Percentiles rank a stretch among this genome's conserved stretches.
Conservation (phyloP, 2,888 invertebrate genomes). For the Cephus nigrinus region DNA sequence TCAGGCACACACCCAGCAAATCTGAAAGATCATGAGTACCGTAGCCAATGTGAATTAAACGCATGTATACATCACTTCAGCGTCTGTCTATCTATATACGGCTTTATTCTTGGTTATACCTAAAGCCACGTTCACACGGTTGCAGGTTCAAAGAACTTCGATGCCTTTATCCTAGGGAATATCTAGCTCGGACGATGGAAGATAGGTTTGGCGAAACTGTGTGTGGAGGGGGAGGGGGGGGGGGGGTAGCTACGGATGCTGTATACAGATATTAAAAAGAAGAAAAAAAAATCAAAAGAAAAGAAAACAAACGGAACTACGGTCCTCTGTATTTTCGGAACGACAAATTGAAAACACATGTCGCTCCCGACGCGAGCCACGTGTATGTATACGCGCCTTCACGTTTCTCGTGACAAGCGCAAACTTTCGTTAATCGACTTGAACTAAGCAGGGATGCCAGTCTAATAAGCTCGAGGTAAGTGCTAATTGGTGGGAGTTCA, state of each 20-base stretch:
- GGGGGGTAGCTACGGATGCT: not conserved
- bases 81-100: conserved; percentile 13
- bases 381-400: conserved; percentile 19
- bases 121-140: not conserved
- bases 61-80: conserved; percentile 20
- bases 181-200: not conserved
- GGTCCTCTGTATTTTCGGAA: conserved; percentile 34
- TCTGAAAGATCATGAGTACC: conserved; percentile 18
- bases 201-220: not conserved
- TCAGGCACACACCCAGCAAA: not conserved
- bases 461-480: conserved; percentile 30
- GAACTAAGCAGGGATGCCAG: conserved; percentile 22
- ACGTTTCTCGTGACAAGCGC: conserved; percentile 30
- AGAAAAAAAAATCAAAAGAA: not conserved
- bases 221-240: not conserved
- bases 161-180: not conserved
- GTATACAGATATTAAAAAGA: not conserved
- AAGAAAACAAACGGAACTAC: not conserved
- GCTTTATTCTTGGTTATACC: conserved; percentile 13
- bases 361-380: conserved; percentile 28
- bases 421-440: conserved; percentile 39
- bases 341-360: conserved; percentile 47
- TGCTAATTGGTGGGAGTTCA: conserved; percentile 35
- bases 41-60: conserved; percentile 35
- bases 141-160: not conserved